These are phyloP conservation scores for Coracopsis vasa DNA, from an alignment of 2,113 vertebrate genomes.

Conservation along the genomic window DNA sequence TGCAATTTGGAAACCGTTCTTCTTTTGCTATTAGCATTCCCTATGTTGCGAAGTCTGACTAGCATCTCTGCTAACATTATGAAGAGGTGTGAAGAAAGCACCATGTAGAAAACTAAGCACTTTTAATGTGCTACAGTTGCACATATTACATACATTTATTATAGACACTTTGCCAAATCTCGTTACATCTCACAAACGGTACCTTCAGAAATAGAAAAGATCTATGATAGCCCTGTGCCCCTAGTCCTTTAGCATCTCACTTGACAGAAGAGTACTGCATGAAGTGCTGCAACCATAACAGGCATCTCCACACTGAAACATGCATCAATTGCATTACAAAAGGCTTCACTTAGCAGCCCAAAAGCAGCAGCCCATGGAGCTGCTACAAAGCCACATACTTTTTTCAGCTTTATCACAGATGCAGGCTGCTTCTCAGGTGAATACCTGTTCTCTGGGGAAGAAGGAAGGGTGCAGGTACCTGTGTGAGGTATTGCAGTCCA, in stretches of 20 bases:
- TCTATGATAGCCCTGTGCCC: background rate
- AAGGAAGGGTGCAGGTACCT: slow-evolving; percentile 56
- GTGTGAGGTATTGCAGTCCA: slow-evolving; percentile 77
- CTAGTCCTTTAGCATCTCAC: background rate
- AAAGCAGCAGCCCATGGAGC: background rate
- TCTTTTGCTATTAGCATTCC: background rate
- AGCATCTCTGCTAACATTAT: background rate
- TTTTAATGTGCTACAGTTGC: background rate
- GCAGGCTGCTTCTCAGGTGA: background rate
- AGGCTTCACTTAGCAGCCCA: background rate
- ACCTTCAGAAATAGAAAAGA: background rate
- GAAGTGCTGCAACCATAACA: background rate
- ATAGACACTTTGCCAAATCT: background rate
- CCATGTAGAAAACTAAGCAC: background rate
- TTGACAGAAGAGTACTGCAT: background rate
- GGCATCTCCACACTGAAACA: background rate
- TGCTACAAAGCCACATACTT: background rate
- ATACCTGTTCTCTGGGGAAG: background rate
- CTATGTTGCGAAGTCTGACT: background rate
- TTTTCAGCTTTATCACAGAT: background rate
- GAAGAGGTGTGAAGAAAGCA: background rate
- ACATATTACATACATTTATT: background rate
- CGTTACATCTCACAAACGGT: background rate
- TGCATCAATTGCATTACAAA: background rate
- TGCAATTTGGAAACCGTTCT: background rate